These are phyloP conservation scores for Hestina assimilis DNA, from an alignment of 1,140 invertebrate species.

Conservation along the genomic window DNA sequence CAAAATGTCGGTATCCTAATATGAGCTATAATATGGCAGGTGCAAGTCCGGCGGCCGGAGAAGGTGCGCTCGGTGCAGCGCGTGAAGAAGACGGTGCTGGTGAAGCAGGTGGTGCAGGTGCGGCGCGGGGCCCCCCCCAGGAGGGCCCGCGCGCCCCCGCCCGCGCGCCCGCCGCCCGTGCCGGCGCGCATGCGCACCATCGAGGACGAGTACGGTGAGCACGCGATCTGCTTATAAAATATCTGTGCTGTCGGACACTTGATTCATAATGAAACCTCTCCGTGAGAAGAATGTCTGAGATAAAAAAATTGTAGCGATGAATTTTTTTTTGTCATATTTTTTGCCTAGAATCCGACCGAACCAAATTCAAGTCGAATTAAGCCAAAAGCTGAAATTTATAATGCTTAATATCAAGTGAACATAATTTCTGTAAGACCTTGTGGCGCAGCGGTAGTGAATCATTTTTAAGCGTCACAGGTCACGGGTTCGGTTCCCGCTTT, in stretches of 20 bases:
- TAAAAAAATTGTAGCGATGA: no score
- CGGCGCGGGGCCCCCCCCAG: conserved; percentile 25
- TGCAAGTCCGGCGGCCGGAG: conserved; percentile 90
- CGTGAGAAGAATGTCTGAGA: no score
- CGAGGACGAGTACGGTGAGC: conserved; percentile 30
- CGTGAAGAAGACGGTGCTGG: conserved; percentile 94
- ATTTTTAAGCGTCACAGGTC: no score
- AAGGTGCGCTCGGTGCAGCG: conserved; percentile 90
- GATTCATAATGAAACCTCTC: no score
- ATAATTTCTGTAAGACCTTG: no score
- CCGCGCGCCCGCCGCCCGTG: conserved; percentile 20
- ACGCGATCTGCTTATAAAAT: neutral
- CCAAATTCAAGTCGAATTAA: no score
- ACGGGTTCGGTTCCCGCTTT: neutral
- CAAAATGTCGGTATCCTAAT: neutral
- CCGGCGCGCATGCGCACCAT: conserved; percentile 8
- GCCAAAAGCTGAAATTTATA: no score
- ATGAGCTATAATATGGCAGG: conserved; percentile 68
- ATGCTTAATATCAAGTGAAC: no score
- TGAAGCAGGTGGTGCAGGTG: conserved; percentile 90
- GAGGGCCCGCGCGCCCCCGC: conserved; percentile 20
- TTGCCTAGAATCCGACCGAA: no score
- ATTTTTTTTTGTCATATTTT: no score
- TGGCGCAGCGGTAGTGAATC: no score
- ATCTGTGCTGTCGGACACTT: no score